Base-by-base conservation (phyloP, 2,888 invertebrate species). In the Camptogramma bilineatum region DNA sequence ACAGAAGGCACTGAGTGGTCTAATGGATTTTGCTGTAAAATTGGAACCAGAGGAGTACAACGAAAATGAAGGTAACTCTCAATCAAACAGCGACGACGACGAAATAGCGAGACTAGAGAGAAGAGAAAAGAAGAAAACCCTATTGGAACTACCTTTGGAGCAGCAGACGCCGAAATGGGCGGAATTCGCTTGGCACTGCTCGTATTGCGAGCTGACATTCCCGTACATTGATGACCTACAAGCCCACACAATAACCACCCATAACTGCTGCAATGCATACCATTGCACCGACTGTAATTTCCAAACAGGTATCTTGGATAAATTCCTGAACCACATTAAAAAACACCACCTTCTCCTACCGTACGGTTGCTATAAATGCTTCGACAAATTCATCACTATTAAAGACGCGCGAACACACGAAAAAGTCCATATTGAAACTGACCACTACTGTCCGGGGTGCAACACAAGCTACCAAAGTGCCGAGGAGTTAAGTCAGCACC, bases 341-440 rank as follows among this genome's bases (percentile, higher is more conserved):
- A 58, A 58, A 51, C 58, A 58, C 19, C 58, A 58, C 28, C 28
- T 58, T 4, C 58, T 58, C 18, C 18, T 58, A 18, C 58, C 58
- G 1, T 58, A 58, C 19, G 28, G 51, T 0, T 58, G 58, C 18
- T 58, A 52, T n/a, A 51, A 52, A 44, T 58, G 58, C n/a, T 58
- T 28, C 1, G 42, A 58, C 4, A 58, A 58, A 31, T 58, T 58
- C 19, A 58, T 44, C 18, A 58, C 58, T 0, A 58, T 58, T n/a
- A 58, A 52, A 31, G 51, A 52, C 19, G 51, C 31, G 42, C 17
- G 52, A 19, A 58, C 44, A 10, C 58, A 58, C 44, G 58, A 58
- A n/a, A 42, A 52, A 31, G 44, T 42, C 4, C 58, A 58, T n/a
- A 31, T 58, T 0, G 52, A 52, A 9, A 52, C 31, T 0, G 58